Conservation (phyloP, 2,888 invertebrate genomes). For the Hermaeophaga mercurialis region DNA sequence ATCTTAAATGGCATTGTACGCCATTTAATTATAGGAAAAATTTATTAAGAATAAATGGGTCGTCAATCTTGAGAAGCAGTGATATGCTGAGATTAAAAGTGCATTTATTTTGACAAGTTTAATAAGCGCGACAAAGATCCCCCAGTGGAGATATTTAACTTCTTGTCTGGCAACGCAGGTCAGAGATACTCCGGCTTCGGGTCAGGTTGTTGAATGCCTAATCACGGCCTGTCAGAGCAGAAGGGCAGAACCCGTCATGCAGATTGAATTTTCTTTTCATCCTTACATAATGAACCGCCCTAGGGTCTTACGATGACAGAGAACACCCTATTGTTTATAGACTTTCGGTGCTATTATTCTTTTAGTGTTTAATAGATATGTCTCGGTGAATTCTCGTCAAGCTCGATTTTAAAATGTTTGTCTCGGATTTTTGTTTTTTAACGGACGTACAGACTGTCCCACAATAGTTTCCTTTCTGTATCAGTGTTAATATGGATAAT, state of each 20-base stretch:
- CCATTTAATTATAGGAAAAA: no score
- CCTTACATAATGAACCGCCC: conserved; percentile 57
- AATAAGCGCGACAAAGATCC: background rate
- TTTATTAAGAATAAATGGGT: no score
- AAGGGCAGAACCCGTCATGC: conserved; percentile 56
- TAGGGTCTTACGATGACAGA: conserved; percentile 46
- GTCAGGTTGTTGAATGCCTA: conserved; percentile 57
- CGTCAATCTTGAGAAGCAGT: no score
- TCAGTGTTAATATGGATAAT: no score
- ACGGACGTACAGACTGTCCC: no score
- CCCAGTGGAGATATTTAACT: conserved; percentile 15
- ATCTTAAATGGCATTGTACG: no score
- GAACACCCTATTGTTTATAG: conserved; percentile 52
- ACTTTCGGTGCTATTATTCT: conserved; percentile 30
- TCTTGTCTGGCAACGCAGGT: conserved; percentile 33
- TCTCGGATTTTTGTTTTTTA: no score
- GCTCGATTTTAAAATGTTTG: background rate
- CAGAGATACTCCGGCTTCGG: conserved; percentile 47
- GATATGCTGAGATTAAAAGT: no score
- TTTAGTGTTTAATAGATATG: conserved; percentile 28
- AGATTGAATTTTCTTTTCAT: conserved; percentile 60
- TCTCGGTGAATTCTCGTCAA: conserved; percentile 18
- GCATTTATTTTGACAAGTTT: conserved; percentile 13
- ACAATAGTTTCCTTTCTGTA: no score
- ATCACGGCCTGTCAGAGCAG: conserved; percentile 58